Conservation (phyloP, 1,140 invertebrate genomes). For the Conopomorpha cramerella region DNA sequence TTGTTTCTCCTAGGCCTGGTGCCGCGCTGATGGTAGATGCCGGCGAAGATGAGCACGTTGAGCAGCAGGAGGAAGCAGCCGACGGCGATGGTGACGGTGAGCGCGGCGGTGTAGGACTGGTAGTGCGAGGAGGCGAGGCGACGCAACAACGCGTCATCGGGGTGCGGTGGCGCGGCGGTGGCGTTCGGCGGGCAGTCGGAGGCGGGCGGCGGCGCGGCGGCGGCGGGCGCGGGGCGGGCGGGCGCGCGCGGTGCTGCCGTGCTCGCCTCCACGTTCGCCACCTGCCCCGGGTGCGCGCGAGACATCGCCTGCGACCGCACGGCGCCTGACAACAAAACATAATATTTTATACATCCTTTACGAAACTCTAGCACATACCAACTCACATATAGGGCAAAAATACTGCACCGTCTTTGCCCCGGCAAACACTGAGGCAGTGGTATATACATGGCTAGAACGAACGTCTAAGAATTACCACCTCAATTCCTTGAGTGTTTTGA, state of each 20-base stretch:
- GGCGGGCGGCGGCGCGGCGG: conserved; percentile 44
- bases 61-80: conserved; percentile 87
- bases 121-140: conserved; percentile 79
- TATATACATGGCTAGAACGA: too few relatives aligned
- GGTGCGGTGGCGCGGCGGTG: conserved; percentile 48
- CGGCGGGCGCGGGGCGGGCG: conserved; percentile 27
- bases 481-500: too few relatives aligned
- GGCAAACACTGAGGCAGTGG: too few relatives aligned
- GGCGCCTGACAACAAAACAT: conserved; percentile 56
- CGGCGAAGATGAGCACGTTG: conserved; percentile 92
- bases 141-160: conserved; percentile 70
- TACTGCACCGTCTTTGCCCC: too few relatives aligned
- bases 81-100: conserved; percentile 91
- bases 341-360: conserved; percentile 3
- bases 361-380: not conserved
- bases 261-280: conserved; percentile 40
- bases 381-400: too few relatives aligned
- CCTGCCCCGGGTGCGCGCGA: conserved; percentile 60
- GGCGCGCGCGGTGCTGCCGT: conserved; percentile 40
- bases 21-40: conserved; percentile 88
- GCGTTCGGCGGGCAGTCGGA: conserved; percentile 72
- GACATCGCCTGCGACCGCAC: conserved; percentile 72
- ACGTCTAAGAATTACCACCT: too few relatives aligned
- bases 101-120: conserved; percentile 85
- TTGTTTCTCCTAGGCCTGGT: conserved; percentile 69